Evolutionary conservation across 1,140 invertebrate species (phyloP), one percentile per base, ranked within the genome.

Genomic region (Temnothorax nylanderi): DNA sequence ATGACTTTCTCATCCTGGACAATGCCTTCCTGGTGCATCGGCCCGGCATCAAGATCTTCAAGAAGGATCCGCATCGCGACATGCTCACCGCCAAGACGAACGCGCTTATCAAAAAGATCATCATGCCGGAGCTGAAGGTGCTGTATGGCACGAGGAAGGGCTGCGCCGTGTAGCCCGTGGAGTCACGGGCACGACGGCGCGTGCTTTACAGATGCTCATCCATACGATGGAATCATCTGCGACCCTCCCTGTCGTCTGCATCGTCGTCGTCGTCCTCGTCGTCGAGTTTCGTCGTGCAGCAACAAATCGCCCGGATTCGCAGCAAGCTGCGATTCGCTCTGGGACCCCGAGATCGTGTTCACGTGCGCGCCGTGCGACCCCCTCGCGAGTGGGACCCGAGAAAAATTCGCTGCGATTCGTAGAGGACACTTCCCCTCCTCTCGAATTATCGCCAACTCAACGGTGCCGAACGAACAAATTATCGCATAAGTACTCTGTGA

Each of bases 11-110:
- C 93, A 98, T 98, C 89, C 93, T 99, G 89, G 98, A 99, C 94
- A 98, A 98, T 93, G 98, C 97, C 8, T 99, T 98, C 94, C 95
- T 99, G 16, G 97, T 98, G 4, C 98, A 99, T 94, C 97, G 98
- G 85, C 98, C 98, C 0, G 98, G 98, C 26, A 98, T 98, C 71
- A 98, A 98, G 93, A 96, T 97, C 41, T 97, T 97, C 91, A 97
- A 97, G 92, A 97, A 97, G 92, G 97, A 98, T 92, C 95, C 96
- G 18, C 97, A 97, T 82, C 94, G 98, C 37, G 97, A 97, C 37
- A 96, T 97, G 89, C 95, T 98, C 47, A 97, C 97, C 3, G 96
- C 96, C 18, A 97, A 97, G 91, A 98, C 98, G 84, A 98, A 98
- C 92, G 95, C 96, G 32, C 96, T 98, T 82, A 98, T 99, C 60